Evolutionary conservation across 2,797 vertebrate genomes (phyloP), one percentile per base, ranked within the genome.

Genomic region (Girardinus metallicus): DNA sequence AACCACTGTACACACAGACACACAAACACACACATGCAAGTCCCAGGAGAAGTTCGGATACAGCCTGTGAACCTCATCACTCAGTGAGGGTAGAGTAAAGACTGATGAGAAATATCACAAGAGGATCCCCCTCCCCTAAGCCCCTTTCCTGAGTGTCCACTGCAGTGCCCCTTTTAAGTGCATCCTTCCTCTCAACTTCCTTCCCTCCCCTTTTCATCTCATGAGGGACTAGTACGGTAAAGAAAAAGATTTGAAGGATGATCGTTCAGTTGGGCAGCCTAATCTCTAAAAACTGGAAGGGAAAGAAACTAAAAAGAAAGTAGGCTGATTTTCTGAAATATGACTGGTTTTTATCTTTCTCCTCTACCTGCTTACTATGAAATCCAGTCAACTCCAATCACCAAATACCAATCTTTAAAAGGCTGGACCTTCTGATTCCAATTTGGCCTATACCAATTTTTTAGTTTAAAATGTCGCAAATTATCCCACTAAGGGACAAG

Each of bases 51-150:
- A 74, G 75, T 60, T n/a, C 55, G 82, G 72, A 85, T 64, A 73
- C 85, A 87, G 91, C 85, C 92, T 94, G 92, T 83, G 87, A 93
- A 93, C 85, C 87, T 92, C 94, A 93, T 95, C 90, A 95, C 90
- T 92, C 84, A 92, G 83, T 73, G 16, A 85, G 75, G 77, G 68
- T 49, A 84, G 76, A 86, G 78, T 79, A 79, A 87, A 87, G 84
- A 90, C 77, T 29, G 53, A 90, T 86, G 83, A 91, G 82, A 91
- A 88, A 89, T 83, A 80, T 87, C 88, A 93, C 85, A 82, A 74
- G 89, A 85, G 87, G 73, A 86, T 75, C 75, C 2, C 36, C 80
- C 76, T 76, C 75, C 85, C 78, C 77, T 26, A 75, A 75, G 47
- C 15, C 16, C 26, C 74, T 85, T 91, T 89, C 92, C 90, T 83